These are phyloP conservation scores for Oncopodura yosiiana DNA, from an alignment of 1,140 invertebrate genomes.

Conservation along the genomic window DNA sequence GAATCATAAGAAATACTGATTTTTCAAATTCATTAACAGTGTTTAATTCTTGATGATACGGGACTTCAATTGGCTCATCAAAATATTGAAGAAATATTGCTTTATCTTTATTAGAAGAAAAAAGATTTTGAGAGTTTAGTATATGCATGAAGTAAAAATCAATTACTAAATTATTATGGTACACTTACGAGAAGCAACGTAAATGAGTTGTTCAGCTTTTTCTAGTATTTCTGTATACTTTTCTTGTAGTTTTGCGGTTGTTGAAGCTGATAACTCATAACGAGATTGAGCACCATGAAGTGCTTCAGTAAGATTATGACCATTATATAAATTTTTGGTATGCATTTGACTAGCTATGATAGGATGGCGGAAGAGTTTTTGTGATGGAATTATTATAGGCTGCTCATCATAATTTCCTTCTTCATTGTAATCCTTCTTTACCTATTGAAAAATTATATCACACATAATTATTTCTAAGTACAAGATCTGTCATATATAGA, in stretches of 20 bases:
- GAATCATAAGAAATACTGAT: neutral
- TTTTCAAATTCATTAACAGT: neutral
- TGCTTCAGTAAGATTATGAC: neutral
- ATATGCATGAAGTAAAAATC: neutral
- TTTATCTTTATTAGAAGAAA: neutral
- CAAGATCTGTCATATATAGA: neutral
- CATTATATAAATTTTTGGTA: neutral
- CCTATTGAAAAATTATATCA: neutral
- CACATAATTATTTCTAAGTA: neutral
- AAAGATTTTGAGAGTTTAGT: neutral
- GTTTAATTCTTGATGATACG: neutral
- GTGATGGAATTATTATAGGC: neutral
- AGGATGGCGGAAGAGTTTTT: neutral
- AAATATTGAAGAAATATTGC: neutral
- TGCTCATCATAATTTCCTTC: neutral
- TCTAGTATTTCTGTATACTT: neutral
- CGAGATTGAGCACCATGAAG: neutral
- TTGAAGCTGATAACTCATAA: neutral
- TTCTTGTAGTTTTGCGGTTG: neutral
- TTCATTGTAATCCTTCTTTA: too few relatives aligned
- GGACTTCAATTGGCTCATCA: neutral
- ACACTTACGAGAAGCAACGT: neutral
- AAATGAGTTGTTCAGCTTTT: neutral
- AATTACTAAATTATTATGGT: neutral
- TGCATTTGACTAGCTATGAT: neutral